Evolutionary conservation across 2,797 vertebrate genomes (phyloP).

Genomic region (Ibycter americanus): DNA sequence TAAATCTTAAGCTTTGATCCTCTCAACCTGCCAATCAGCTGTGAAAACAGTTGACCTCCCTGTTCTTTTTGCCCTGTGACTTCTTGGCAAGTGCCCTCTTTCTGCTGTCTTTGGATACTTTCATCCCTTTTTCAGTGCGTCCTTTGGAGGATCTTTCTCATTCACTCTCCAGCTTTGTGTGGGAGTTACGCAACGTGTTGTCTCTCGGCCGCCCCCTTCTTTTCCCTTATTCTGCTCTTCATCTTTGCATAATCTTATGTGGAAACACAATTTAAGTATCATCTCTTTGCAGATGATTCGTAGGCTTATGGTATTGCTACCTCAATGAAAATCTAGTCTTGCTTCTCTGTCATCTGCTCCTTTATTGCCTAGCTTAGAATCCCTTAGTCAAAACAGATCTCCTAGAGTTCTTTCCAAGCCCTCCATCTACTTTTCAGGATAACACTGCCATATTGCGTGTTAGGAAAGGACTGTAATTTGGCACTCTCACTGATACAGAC

Average conservation of each 20-base stretch:
- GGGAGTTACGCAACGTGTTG: conserved; percentile 12
- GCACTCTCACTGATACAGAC: not conserved
- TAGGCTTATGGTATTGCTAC: not conserved
- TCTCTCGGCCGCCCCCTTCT: not conserved
- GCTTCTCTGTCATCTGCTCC: not conserved
- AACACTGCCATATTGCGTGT: not conserved
- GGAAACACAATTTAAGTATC: conserved; percentile 19
- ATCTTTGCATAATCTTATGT: conserved; percentile 32
- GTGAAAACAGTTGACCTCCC: not conserved
- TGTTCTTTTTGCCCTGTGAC: not conserved
- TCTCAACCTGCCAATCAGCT: not conserved
- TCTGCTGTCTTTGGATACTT: not conserved
- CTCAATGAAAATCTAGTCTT: conserved; percentile 15
- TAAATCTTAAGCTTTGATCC: not conserved
- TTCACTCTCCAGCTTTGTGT: not conserved
- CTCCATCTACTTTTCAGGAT: not conserved
- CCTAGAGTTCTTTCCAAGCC: not conserved
- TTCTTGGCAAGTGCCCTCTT: not conserved
- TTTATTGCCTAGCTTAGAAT: not conserved
- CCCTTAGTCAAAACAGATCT: not conserved
- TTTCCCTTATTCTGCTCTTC: not conserved
- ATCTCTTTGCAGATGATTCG: conserved; percentile 35
- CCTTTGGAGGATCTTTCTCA: not conserved
- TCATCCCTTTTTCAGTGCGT: not conserved
- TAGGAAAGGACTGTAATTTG: not conserved